Percentiles rank a stretch among this genome's conserved stretches.
These are phyloP conservation scores for Penaeus japonicus DNA, from an alignment of 1,140 invertebrate species.

Conservation along the genomic window DNA sequence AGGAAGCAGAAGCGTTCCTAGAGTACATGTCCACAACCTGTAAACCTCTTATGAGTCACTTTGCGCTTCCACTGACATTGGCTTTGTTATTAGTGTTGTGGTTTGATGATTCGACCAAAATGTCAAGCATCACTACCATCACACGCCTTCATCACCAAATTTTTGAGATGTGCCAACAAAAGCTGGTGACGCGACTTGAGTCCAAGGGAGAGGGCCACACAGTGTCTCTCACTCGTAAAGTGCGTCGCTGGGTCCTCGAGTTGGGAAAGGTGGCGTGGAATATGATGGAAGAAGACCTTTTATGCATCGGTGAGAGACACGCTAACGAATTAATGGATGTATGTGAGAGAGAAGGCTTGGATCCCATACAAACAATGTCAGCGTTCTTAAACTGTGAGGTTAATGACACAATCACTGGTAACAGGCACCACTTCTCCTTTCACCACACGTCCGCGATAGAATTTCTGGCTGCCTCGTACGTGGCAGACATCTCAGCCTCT, in stretches of 20 bases:
- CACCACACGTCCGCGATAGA: constrained; percentile 41
- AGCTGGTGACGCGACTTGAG: constrained; percentile 32
- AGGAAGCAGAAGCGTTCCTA: constrained; percentile 15
- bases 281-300: constrained; percentile 39
- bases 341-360: constrained; percentile 38
- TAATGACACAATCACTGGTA: constrained; percentile 30
- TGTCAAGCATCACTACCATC: constrained; percentile 22
- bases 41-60: constrained; percentile 24
- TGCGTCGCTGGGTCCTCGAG: constrained; percentile 28
- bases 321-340: constrained; percentile 30
- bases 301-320: constrained; percentile 29
- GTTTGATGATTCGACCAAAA: constrained; percentile 37
- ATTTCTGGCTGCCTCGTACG: constrained; percentile 40
- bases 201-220: not conserved
- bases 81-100: constrained; percentile 43
- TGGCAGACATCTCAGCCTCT: not conserved
- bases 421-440: constrained; percentile 41
- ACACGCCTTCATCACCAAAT: constrained; percentile 45
- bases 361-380: constrained; percentile 53
- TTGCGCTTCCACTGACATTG: constrained; percentile 38
- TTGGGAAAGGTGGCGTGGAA: constrained; percentile 45
- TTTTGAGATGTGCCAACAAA: constrained; percentile 43
- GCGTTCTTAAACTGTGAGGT: constrained; percentile 48
- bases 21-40: not conserved
- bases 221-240: constrained; percentile 22